Base-by-base conservation (phyloP, 2,888 invertebrate genomes). In the Smittia sp. region DNA sequence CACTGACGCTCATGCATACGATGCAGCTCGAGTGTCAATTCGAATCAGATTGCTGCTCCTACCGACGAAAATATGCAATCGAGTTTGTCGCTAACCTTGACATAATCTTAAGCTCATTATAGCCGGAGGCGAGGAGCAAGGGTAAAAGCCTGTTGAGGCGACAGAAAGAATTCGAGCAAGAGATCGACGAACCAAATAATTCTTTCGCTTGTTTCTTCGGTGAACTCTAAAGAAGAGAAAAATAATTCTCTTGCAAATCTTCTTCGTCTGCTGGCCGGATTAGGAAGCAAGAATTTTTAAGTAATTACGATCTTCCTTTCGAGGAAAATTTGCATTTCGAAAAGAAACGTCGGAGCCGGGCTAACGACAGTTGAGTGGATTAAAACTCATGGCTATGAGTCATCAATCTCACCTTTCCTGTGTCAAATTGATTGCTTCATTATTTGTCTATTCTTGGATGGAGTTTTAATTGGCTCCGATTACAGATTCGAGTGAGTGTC, bases 81-180 rank as follows among this genome's bases (percentile, higher is more conserved):
- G 32, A 32, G 9, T 32, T 46, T 15, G 46, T 15, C n/a, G 15
- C 46, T 46, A 46, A 46, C 46, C 46, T 46, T 46, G 46, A 46
- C 46, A 46, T 46, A 46, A 46, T 46, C 46, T 46, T 46, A 46
- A 46, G 46, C 46, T 46, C 46, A 46, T 46, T 46, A 46, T 9
- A n/a, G n/a, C n/a, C n/a, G n/a, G n/a, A n/a, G n/a, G n/a, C n/a
- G n/a, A n/a, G n/a, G n/a, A 38, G 38, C 6, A 38, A 38, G 38
- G 11, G 11, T 9, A 38, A 11, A 46, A 46, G 46, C n/a, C n/a
- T 46, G 46, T 46, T 2, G 46, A 46, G 46, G n/a, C 2, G 15
- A n/a, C n/a, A n/a, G 3, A 11, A n/a, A 46, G 46, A 46, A 7
- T 46, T 46, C 6, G 11, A 46, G 15, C 46, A 46, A n/a, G 11